Percentiles rank a stretch among this genome's conserved stretches.
Evolutionary conservation across 2,113 vertebrate species (phyloP).

Genomic region (Uria aalge): DNA sequence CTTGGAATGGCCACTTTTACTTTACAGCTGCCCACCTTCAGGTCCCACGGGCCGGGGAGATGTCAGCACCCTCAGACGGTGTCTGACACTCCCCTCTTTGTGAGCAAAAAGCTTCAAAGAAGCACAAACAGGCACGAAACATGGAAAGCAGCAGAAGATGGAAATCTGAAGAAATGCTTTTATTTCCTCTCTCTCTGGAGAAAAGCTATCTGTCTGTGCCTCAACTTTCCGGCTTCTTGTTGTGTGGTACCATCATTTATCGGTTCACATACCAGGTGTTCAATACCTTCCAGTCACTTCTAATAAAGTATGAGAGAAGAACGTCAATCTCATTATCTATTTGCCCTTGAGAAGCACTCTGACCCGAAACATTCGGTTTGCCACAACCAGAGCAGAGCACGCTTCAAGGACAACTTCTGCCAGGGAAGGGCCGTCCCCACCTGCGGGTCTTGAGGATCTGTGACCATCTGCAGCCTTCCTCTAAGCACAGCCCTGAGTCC

Average conservation of each 20-base stretch:
- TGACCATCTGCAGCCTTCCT: constrained; percentile 46
- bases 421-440: neutral
- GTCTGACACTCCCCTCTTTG: neutral
- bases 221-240: neutral
- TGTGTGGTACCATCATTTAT: neutral
- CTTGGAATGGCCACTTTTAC: neutral
- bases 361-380: neutral
- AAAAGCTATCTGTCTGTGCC: neutral
- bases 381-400: neutral
- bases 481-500: neutral
- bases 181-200: neutral
- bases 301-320: neutral
- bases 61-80: neutral
- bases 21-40: neutral
- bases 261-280: neutral
- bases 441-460: neutral
- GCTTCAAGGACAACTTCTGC: neutral
- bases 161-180: neutral
- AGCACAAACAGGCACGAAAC: neutral
- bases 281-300: neutral
- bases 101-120: neutral
- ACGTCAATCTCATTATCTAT: neutral
- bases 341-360: constrained; percentile 17
- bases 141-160: neutral
- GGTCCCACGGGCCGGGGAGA: neutral